Evolutionary conservation across 2,797 vertebrate genomes (phyloP), one percentile per base, ranked within the genome.

Genomic region (Microctenopoma lineatum): DNA sequence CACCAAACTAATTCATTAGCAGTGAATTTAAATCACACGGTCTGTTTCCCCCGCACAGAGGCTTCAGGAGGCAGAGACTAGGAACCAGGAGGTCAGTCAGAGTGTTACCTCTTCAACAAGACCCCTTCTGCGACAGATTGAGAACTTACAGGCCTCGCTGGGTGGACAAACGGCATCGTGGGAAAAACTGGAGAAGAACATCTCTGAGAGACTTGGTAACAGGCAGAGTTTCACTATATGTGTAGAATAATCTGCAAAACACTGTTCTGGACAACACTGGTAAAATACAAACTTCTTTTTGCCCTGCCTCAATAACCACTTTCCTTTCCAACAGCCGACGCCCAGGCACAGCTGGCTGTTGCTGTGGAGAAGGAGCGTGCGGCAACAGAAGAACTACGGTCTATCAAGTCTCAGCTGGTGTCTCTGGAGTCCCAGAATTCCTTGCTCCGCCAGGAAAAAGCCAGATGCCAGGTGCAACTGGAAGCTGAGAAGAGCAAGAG

Each of bases 71-170:
- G 97, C 95, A 5, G 98, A 99, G 80, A 93, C 84, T 41, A 94
- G 98, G 77, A 99, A 98, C 91, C 98, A 99, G 82, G 98, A 99
- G 48, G 91, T 99, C 54, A 97, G 97, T 86, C 97, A 99, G 84
- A 97, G 94, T 21, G 95, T 99, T 14, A 98, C 97, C 13, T 96
- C 97, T 5, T 95, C 98, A 41, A 98, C 97, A 0, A 93, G 97
- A 54, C 98, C 98, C 0, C 90, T 99, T 1, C 95, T 99, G 52
- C 92, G 98, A 3, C 98, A 99, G 87, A 99, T 99, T 41, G 98
- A 99, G 87, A 99, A 98, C 73, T 90, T 99, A 21, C 98, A 99
- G 90, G 97, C 97, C 50, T 96, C 95, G 0, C 73, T 98, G 57
- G 97, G 94, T 1, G 96, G 96, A 32, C 98, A 99, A 75, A 97